Evolutionary conservation across 2,113 vertebrate genomes (phyloP), one percentile per base, ranked within the genome.

Genomic region (Pterocles burchelli): DNA sequence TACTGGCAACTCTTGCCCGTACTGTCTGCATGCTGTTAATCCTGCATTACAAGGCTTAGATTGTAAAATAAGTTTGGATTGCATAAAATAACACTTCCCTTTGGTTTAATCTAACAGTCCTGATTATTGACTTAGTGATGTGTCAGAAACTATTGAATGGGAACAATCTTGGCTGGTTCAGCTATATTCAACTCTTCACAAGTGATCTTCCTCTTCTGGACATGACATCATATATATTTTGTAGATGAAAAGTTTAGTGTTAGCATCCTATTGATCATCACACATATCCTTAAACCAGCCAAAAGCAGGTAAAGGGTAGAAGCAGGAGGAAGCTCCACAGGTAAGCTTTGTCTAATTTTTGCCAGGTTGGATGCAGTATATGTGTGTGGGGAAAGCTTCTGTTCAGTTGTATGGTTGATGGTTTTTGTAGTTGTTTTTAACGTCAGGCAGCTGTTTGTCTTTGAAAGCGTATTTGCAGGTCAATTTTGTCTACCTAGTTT

Each of bases 401-500:
- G 8, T 85, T 91, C 59, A 29, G 7, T 67, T 63, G 11, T 67
- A 20, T 61, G 22, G 54, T 51, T 85, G 22, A 9, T 10, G 6
- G 1, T 13, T 77, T 55, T 57, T 58, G 7, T 43, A 62, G 5
- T 43, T 66, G 7, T 43, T 93, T 78, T 89, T 89, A 72, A 76
- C 9, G 31, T 85, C 41, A 49, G 49, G 65, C 41, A 85, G 28
- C 22, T 75, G 25, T 62, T 91, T 88, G 67, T 45, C n/a, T 85
- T 65, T 79, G 58, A 85, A 92, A 95, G 36, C 8, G 82, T 17
- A 88, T 79, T 89, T 88, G 17, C 55, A 72, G 77, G 46, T 89
- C 58, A 76, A 2, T 92, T 88, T 76, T 82, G 36, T 87, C 62
- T 82, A 34, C 28, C 74, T 68, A 73, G 36, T 58, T 94, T 93